These are phyloP conservation scores for Sphinx pinastri DNA, from an alignment of 2,888 invertebrate species.

Conservation along the genomic window DNA sequence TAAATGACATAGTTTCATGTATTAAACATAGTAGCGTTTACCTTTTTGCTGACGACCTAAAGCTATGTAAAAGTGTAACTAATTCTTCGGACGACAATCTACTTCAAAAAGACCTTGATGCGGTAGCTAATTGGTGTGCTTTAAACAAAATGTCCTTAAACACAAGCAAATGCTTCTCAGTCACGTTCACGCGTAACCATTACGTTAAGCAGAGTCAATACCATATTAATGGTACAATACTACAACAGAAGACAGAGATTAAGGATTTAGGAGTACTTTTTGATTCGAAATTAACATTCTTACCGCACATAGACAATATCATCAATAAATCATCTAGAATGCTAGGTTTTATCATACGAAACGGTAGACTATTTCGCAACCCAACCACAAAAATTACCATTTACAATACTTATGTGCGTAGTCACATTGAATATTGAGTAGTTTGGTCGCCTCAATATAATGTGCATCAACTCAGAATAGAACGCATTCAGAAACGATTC, in stretches of 20 bases:
- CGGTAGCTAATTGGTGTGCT: neutral
- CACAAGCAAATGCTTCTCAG: neutral
- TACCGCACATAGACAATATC: neutral
- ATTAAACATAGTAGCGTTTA: neutral
- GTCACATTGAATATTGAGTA: no score
- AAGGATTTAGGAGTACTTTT: neutral
- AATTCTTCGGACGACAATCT: neutral
- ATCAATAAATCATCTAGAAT: neutral
- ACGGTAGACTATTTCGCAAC: no score
- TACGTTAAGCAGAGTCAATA: neutral
- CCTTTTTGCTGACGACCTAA: neutral
- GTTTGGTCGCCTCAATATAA: no score
- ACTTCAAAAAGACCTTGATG: neutral
- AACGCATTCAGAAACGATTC: no score
- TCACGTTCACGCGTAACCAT: neutral
- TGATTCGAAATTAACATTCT: neutral
- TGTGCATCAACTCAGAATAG: no score
- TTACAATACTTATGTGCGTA: no score
- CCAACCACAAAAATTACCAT: no score
- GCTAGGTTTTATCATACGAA: neutral
- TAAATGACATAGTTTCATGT: neutral
- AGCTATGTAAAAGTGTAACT: neutral
- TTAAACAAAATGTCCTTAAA: neutral
- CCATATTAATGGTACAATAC: neutral
- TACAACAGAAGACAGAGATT: neutral